These are phyloP conservation scores for Rhynchophorus ferrugineus DNA, from an alignment of 1,140 invertebrate species.

Conservation along the genomic window DNA sequence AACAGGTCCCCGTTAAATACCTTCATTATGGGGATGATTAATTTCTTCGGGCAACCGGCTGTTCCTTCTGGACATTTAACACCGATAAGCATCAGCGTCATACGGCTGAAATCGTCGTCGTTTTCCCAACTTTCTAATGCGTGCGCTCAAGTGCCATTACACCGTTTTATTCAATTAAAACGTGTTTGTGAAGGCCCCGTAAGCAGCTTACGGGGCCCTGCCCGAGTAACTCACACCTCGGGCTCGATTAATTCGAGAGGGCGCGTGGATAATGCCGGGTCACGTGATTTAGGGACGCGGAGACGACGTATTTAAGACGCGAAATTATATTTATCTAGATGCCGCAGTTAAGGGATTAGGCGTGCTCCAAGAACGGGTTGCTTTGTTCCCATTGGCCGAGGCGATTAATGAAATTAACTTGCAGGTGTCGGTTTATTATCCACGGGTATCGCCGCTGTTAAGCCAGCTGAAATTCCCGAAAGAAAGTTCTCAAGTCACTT, in stretches of 20 bases:
- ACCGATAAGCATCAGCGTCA: no score
- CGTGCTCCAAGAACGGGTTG: neutral
- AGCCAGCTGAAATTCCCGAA: no score
- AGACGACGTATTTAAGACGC: neutral
- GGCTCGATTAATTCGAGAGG: conserved; percentile 2
- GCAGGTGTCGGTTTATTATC: no score
- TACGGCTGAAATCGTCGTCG: no score
- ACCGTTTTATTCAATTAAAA: neutral
- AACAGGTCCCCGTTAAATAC: no score
- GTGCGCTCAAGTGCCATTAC: neutral
- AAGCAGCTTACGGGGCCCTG: neutral
- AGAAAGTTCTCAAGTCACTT: no score
- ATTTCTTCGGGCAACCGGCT: no score
- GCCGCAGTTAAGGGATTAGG: neutral
- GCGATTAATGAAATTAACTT: no score
- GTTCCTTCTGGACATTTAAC: no score
- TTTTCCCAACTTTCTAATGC: neutral
- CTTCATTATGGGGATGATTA: no score
- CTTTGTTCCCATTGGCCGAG: no score
- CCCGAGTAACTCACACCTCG: conserved; percentile 1
- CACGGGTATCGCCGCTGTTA: no score
- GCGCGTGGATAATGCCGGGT: conserved; percentile 1
- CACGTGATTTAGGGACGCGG: conserved; percentile 1
- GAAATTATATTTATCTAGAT: conserved; percentile 1
- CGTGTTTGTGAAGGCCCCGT: neutral